These are phyloP conservation scores for Ceyx cyanopectus DNA, from an alignment of 2,113 vertebrate genomes.

Conservation along the genomic window DNA sequence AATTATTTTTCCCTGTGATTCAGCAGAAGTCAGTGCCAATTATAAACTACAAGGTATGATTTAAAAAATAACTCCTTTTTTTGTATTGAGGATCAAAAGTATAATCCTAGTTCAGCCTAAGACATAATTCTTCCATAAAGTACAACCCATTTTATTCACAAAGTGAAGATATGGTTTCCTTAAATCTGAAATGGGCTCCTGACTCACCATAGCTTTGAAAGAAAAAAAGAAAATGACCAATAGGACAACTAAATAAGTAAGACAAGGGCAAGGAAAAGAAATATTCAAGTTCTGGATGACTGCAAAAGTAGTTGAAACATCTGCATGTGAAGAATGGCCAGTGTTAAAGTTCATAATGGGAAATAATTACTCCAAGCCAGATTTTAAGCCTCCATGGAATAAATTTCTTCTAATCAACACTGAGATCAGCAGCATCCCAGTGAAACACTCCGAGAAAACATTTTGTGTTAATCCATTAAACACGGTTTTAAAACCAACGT, in stretches of 20 bases:
- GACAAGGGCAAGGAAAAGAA: background rate
- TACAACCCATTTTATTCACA: background rate
- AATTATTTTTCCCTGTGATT: background rate
- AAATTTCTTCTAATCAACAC: background rate
- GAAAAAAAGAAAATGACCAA: background rate
- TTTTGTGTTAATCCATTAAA: background rate
- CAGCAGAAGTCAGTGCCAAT: background rate
- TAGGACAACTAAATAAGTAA: background rate
- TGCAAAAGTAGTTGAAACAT: background rate
- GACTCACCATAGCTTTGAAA: background rate
- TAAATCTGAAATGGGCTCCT: background rate
- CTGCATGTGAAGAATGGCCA: background rate
- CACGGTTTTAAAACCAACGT: background rate
- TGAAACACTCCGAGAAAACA: background rate
- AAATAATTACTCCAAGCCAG: background rate
- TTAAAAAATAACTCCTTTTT: background rate
- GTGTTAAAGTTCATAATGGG: background rate
- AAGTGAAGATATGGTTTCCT: background rate
- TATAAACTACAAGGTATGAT: background rate
- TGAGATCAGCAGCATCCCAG: background rate
- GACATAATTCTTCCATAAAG: background rate
- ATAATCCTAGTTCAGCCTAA: background rate
- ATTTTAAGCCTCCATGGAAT: background rate
- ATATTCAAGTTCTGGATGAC: background rate
- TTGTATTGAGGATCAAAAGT: constrained; percentile 5